Base-by-base conservation (phyloP, 2,888 invertebrate genomes). In the Ennomos quercinarius region DNA sequence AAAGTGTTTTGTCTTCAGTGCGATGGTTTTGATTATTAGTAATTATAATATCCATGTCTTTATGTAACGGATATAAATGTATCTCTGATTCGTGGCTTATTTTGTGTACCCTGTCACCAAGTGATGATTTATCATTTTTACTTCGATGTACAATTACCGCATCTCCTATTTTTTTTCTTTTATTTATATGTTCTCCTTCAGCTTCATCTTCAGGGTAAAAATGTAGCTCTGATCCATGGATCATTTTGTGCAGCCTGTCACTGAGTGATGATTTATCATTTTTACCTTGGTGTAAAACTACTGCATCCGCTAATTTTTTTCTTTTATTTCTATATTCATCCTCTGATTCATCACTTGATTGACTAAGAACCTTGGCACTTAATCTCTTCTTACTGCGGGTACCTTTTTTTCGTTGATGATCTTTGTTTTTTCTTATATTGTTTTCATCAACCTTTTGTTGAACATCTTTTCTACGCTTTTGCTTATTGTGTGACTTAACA, bases 251-350 rank as follows among this genome's bases (percentile, higher is more conserved):
- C 2, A 92, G 69, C 70, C 91, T 83, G 50, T 83, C 86, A 74
- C 87, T 91, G 52, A 91, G 76, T 10, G 89, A 83, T 48, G 86
- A 75, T 64, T 80, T 84, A 66, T 91, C 89, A 72, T 74, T 79
- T 71, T 82, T 87, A 8, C 63, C 63, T 64, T 77, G 85, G 63
- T 80, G 80, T n/a, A 93, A 85, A 43, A 84, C 78, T 39, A 94
- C 92, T 50, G 94, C 94, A 77, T 94, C 86, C 64, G 93, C 93
- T 63, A 94, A 76, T 77, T 93, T 93, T 65, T 86, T 82, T 68
- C 91, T 78, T 76, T 88, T 90, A 69, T 85, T 86, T 73, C 80
- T 84, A 54, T 88, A 88, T 73, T 91, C 91, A 78, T 86, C 88
- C 66, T 89, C 90, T 46, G 90, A 88, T 64, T 89, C 88, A 53